phyloP scores from a whole-genome alignment of 2,888 invertebrate genomes.

The Drosophila pegasa region DNA sequence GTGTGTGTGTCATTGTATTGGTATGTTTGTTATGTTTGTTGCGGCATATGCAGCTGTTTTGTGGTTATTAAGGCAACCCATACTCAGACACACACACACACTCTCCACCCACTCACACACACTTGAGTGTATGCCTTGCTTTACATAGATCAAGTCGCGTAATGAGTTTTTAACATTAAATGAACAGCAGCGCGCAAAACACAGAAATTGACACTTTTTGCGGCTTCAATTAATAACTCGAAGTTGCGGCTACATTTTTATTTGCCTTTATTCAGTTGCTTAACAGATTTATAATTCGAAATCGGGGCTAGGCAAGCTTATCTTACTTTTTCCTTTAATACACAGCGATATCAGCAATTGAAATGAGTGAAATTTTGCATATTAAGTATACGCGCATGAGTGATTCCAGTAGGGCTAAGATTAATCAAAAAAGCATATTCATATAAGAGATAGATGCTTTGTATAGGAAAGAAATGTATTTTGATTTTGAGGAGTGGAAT shows the following conservation, averaged over 20 bases:
- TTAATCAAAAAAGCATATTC: no score
- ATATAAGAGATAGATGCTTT: no score
- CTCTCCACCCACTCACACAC: constrained; percentile 14
- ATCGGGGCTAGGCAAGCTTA: background rate
- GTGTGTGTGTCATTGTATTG: constrained; percentile 25
- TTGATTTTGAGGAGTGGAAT: no score
- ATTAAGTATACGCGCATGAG: background rate
- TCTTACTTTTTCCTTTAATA: background rate
- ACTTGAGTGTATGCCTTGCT: background rate
- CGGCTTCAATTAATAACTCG: constrained; percentile 1
- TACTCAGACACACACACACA: constrained; percentile 14
- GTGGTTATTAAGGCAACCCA: constrained; percentile 61
- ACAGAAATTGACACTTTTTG: constrained; percentile 10
- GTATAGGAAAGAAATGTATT: no score
- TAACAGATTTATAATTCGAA: background rate
- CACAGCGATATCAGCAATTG: background rate
- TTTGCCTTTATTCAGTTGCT: no score
- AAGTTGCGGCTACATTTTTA: background rate
- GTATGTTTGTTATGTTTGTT: constrained; percentile 46
- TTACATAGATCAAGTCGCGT: constrained; percentile 44
- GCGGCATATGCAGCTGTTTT: constrained; percentile 65
- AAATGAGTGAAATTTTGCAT: background rate
- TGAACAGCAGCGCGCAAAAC: constrained; percentile 42
- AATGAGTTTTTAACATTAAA: constrained; percentile 77
- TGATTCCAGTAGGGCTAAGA: background rate